phyloP scores from a whole-genome alignment of 2,888 invertebrate species.

The Ctenicera cuprea region DNA sequence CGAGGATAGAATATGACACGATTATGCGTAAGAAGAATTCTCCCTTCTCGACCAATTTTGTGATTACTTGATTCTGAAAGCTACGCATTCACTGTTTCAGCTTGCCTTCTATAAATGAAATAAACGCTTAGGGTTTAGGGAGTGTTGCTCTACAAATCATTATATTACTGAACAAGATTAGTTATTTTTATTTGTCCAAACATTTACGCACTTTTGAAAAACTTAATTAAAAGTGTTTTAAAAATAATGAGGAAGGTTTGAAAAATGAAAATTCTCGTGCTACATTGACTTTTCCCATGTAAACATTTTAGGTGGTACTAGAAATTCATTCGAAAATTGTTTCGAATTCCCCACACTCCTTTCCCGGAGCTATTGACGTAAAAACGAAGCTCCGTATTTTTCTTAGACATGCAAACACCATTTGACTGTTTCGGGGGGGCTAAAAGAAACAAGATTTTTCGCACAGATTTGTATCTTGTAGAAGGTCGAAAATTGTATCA shows the following conservation, averaged over 20 bases:
- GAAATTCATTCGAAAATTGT: slow-evolving; percentile 17
- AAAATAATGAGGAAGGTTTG: no score
- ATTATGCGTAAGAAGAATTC: slow-evolving; percentile 68
- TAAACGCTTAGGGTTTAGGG: slow-evolving; percentile 54
- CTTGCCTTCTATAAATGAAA: slow-evolving; percentile 65
- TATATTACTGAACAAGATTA: slow-evolving; percentile 47
- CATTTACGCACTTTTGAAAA: no score
- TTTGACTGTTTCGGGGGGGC: slow-evolving; percentile 51
- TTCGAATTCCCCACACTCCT: slow-evolving; percentile 21
- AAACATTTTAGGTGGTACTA: neutral
- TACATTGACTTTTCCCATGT: neutral
- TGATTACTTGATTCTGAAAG: slow-evolving; percentile 70
- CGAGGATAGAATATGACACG: slow-evolving; percentile 68
- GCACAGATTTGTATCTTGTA: slow-evolving; percentile 60
- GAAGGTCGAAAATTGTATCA: slow-evolving; percentile 62
- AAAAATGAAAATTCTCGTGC: no score
- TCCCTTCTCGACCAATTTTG: slow-evolving; percentile 68
- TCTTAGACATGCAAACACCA: slow-evolving; percentile 48
- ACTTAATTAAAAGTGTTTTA: no score
- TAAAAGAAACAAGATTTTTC: slow-evolving; percentile 58
- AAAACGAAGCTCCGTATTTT: slow-evolving; percentile 40
- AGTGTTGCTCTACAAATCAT: slow-evolving; percentile 52
- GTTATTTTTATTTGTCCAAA: slow-evolving; percentile 44
- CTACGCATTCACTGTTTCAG: slow-evolving; percentile 64
- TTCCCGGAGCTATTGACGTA: slow-evolving; percentile 38